Evolutionary conservation across 2,797 vertebrate species (phyloP).

Genomic region (Siniperca scherzeri): DNA sequence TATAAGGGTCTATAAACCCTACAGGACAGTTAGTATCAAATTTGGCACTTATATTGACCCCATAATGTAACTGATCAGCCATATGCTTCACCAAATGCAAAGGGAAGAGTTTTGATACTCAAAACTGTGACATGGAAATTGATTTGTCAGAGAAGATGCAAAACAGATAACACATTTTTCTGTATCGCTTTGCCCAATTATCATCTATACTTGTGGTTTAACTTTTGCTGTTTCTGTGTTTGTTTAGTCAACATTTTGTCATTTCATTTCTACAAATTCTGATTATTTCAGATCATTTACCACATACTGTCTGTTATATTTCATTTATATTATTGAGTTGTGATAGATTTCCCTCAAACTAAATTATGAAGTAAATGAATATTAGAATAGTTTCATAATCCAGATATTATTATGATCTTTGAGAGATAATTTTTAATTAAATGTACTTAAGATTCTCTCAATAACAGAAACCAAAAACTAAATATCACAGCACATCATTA

Average conservation of each 20-base stretch:
- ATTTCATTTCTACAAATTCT: background rate
- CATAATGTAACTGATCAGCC: background rate
- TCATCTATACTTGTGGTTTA: background rate
- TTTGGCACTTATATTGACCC: background rate
- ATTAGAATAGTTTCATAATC: background rate
- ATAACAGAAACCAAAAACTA: background rate
- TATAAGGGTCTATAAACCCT: background rate
- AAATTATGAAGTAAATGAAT: background rate
- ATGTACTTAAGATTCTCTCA: background rate
- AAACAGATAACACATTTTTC: background rate
- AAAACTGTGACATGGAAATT: background rate
- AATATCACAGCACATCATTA: constrained; percentile 12
- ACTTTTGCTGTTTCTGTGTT: background rate
- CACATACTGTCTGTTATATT: no score
- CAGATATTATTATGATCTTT: background rate
- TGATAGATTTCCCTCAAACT: background rate
- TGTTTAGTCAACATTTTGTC: background rate
- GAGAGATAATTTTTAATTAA: background rate
- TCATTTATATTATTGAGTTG: background rate
- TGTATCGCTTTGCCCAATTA: background rate
- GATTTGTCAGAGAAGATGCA: background rate
- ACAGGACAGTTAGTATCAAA: background rate
- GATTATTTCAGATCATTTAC: background rate
- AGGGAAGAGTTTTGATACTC: background rate
- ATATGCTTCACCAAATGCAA: background rate